Evolutionary conservation across 2,797 vertebrate species (phyloP), one percentile per base, ranked within the genome.

Genomic region (Gymnothorax javanicus): DNA sequence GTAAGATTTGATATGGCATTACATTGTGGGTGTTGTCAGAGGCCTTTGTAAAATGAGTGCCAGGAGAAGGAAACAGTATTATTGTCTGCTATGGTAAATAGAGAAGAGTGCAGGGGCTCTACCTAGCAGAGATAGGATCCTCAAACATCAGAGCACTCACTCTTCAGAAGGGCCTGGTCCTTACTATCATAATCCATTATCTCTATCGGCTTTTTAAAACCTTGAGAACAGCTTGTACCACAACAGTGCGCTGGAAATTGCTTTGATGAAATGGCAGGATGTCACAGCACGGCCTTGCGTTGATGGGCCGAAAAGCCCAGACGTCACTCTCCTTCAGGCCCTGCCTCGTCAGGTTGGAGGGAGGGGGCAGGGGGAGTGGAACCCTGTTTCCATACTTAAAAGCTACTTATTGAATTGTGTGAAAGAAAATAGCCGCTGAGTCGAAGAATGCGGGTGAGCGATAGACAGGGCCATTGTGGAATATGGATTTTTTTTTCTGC

Each of bases 341-440:
- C 88, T 86, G 71, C 87, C 86, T 77, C 64, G 84, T 86, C 77
- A 87, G 56, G 52, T 23, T 9, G 52, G 52, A 9, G 54, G 11
- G 8, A 43, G 27, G 25, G 43, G 58, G 9, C 8, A 0, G 6
- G 11, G 54, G 54, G 82, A 6, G 85, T 86, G 84, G 87, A 94
- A 94, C 93, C 94, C 92, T 93, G 94, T 94, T 94, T 95, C 94
- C 93, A 91, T 94, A 95, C 94, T 96, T 96, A 94, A 96, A 96
- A 96, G 96, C 95, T 95, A 94, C 94, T 96, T 95, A 96, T 96
- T 93, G 95, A 95, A 95, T 96, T 96, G 95, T 93, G 94, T 92
- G 92, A 94, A 93, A 94, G 90, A 85, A 89, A 88, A 94, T 93
- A 95, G 94, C 91, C 91, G 94, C 94, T 94, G 93, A 92, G 94